These are phyloP conservation scores for Nomada fabriciana DNA, from an alignment of 2,888 invertebrate species.

Conservation along the genomic window DNA sequence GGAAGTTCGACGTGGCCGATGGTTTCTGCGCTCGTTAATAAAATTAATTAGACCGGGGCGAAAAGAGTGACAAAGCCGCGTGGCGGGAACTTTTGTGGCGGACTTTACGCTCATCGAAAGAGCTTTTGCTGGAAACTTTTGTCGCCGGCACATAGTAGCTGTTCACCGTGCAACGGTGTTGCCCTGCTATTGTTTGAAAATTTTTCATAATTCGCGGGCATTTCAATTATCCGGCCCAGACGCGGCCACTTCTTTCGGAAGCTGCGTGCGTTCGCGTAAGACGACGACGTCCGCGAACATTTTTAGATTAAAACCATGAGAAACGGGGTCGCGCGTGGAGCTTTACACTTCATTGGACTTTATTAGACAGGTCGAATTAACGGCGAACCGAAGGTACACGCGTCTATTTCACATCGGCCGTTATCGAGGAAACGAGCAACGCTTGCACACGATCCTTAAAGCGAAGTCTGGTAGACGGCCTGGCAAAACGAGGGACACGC, in stretches of 20 bases:
- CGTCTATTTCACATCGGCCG: conserved; percentile 34
- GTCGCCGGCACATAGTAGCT: not conserved
- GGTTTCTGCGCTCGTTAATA: conserved; percentile 66
- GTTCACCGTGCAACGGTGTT: not conserved
- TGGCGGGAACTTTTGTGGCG: conserved; percentile 18
- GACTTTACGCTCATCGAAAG: conserved; percentile 13
- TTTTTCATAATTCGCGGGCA: not conserved
- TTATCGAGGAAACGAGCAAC: conserved; percentile 34
- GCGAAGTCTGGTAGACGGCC: not conserved
- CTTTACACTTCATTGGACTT: conserved; percentile 18
- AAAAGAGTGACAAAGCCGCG: conserved; percentile 44
- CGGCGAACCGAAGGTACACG: conserved; percentile 22
- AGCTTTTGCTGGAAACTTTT: conserved; percentile 10
- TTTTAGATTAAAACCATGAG: not conserved
- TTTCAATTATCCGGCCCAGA: conserved; percentile 4
- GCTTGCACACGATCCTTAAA: conserved; percentile 26
- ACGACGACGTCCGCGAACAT: not conserved
- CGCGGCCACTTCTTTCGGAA: not conserved
- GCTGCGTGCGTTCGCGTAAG: not conserved
- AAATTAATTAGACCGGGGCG: conserved; percentile 65
- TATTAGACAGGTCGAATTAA: conserved; percentile 44
- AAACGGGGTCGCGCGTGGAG: conserved; percentile 15
- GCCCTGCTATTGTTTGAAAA: not conserved
- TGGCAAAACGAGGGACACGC: conserved; percentile 35
- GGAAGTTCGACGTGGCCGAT: conserved; percentile 41